Evolutionary conservation across 1,140 invertebrate species (phyloP), one percentile per base, ranked within the genome.

Genomic region (Teleopsis dalmanni): DNA sequence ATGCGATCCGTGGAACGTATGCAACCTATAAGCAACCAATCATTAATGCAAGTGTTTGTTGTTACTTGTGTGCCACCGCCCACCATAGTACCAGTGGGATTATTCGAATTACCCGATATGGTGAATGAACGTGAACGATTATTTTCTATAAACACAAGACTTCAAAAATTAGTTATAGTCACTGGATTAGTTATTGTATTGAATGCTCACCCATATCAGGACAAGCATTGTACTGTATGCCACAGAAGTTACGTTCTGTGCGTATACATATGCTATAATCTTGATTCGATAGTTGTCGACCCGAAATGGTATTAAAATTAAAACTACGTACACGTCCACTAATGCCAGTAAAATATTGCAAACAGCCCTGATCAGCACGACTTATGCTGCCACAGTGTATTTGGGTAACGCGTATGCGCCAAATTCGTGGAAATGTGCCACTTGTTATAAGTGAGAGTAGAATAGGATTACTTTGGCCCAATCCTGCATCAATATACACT

Each of bases 191-290:
- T 16, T 26, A 38, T 27, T 18, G 3, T 4, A 21, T 21, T 4
- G 34, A 9, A 10, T 4, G 41, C 45, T 43, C 56, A 82, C 81
- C 75, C 58, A 78, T 71, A 59, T 88, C 82, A 4, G 78, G 63
- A 58, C 87, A 90, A 7, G 81, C 76, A 23, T 81, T 82, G 57
- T 91, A 91, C 51, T 88, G 87, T 36, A 93, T 87, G 2, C 87
- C 84, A 57, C 89, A 92, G 63, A 92, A 93, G 61, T 91, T 92
- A 50, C 84, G 78, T 61, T 92, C 90, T 51, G 82, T 84, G 23
- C 90, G 71, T 16, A 92, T 79, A 62, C 90, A 93, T 41, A 89
- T 83, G 47, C 86, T 86, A 65, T 92, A 93, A 60, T 92, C 87
- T 62, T 92, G 88, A 70, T 91, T 91, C 19, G 87, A 88, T 1